Evolutionary conservation across 1,140 invertebrate genomes (phyloP).

Genomic region (Magallana ariakensis): DNA sequence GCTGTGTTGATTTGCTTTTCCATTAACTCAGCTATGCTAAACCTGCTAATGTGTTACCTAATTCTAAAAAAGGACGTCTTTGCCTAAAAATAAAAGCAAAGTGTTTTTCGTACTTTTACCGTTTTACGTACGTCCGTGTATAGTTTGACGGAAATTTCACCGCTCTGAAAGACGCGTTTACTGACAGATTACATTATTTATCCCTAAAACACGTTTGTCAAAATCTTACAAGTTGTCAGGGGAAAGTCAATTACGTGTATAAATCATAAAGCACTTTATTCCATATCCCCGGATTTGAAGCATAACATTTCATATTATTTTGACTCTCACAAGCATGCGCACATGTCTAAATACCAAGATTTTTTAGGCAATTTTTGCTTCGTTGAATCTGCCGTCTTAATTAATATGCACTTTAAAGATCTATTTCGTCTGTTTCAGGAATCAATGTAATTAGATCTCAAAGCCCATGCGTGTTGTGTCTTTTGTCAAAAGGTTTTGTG

Average conservation of each 20-base stretch:
- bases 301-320: background rate
- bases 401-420: no score
- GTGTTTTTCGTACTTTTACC: background rate
- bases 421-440: no score
- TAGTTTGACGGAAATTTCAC: conserved; percentile 34
- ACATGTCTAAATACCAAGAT: background rate
- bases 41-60: background rate
- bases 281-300: conserved; percentile 1
- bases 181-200: conserved; percentile 29
- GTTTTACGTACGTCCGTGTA: background rate
- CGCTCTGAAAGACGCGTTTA: background rate
- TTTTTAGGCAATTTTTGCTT: no score
- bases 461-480: no score
- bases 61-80: background rate
- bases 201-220: conserved; percentile 26
- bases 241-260: conserved; percentile 2
- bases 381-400: no score
- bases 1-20: no score
- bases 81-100: conserved; percentile 24
- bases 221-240: conserved; percentile 5
- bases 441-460: no score
- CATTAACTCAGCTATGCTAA: no score
- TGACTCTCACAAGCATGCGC: background rate
- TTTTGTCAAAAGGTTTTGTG: no score
- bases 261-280: conserved; percentile 33